phyloP scores from a whole-genome alignment of 2,797 vertebrate genomes.

The Hozukius guyotensis region DNA sequence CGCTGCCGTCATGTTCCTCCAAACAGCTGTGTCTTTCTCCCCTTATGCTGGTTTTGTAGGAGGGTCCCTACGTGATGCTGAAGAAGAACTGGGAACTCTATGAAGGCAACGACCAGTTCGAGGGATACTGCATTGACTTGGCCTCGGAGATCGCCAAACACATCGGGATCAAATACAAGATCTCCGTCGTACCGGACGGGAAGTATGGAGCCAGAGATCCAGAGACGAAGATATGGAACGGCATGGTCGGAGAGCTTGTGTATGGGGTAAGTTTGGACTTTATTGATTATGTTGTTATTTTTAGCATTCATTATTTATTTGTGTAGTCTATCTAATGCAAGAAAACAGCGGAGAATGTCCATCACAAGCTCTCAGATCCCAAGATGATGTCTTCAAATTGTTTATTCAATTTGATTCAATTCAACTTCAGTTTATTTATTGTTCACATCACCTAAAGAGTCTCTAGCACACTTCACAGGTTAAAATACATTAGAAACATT shows the following conservation, averaged over 20 bases:
- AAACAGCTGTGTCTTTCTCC: constrained; percentile 73
- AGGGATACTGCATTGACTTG: constrained; percentile 99
- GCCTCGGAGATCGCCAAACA: constrained; percentile 99
- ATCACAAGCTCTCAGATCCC: not conserved
- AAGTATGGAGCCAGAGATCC: constrained; percentile 98
- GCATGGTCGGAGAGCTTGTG: constrained; percentile 99
- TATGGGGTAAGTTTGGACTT: constrained; percentile 91
- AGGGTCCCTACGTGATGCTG: constrained; percentile 99
- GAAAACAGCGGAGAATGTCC: not conserved
- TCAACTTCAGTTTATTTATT: not conserved
- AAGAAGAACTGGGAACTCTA: constrained; percentile 99
- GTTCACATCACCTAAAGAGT: not conserved
- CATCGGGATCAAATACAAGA: constrained; percentile 99
- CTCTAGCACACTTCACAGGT: not conserved
- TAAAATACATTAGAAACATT: not conserved
- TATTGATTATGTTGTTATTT: not conserved
- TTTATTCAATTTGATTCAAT: not conserved
- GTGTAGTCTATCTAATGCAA: not conserved
- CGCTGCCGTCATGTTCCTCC: constrained; percentile 52
- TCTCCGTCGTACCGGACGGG: constrained; percentile 97
- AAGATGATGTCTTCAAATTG: not conserved
- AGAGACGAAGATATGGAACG: constrained; percentile 99
- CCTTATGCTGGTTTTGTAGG: constrained; percentile 85
- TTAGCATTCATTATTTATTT: not conserved
- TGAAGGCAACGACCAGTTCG: constrained; percentile 97